phyloP scores from a whole-genome alignment of 2,113 vertebrate species.

The Cottus gobio region DNA sequence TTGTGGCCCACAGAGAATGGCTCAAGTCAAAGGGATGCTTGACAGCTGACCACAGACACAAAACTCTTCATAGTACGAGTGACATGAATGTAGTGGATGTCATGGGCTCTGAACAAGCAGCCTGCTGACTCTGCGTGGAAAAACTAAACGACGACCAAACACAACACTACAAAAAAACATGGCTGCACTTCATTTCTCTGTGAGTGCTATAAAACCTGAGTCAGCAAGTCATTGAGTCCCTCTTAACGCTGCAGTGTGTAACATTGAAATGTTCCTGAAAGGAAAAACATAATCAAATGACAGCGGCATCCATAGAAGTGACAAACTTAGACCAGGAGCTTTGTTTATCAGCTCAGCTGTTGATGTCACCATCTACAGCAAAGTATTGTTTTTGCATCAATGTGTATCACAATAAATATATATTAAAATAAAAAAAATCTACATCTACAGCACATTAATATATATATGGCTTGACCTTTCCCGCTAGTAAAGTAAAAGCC shows the following conservation, averaged over 20 bases:
- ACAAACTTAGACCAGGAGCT: background rate
- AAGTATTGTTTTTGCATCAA: background rate
- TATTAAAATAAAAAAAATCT: background rate
- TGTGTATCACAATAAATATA: background rate
- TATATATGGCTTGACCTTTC: background rate
- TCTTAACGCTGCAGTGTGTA: background rate
- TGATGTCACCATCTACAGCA: background rate
- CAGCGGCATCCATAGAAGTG: background rate
- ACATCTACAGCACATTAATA: background rate
- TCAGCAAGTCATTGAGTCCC: constrained; percentile 3
- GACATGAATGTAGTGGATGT: constrained; percentile 27
- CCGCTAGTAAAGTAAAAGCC: background rate
- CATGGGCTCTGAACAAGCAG: constrained; percentile 43
- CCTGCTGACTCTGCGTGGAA: constrained; percentile 36
- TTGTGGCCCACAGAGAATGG: background rate
- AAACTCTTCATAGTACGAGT: constrained; percentile 35
- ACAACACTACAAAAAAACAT: background rate
- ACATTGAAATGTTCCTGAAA: background rate
- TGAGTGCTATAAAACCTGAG: background rate
- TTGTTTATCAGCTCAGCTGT: background rate
- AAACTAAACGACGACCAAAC: constrained; percentile 12
- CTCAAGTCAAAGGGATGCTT: background rate
- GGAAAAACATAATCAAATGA: constrained; percentile 6
- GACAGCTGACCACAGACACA: constrained; percentile 26
- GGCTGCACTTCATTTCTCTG: constrained; percentile 19